Conservation (phyloP, 2,113 vertebrate genomes). For the Chaetodon trifascialis region DNA sequence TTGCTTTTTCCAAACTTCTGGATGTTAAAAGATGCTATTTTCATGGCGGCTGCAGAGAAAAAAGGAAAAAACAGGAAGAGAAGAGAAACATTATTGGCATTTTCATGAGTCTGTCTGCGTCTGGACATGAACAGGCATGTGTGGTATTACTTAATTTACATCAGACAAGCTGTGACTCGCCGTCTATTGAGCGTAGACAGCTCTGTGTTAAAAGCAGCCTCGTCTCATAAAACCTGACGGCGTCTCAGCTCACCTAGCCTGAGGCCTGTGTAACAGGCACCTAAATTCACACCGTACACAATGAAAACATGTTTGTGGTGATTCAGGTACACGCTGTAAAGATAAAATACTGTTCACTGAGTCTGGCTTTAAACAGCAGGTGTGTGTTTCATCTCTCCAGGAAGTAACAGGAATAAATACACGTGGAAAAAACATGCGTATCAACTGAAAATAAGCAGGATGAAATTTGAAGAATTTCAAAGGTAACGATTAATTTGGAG, state of each 20-base stretch:
- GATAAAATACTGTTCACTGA: not conserved
- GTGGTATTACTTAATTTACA: not conserved
- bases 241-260: not conserved
- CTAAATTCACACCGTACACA: not conserved
- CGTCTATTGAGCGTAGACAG: not conserved
- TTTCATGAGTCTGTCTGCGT: not conserved
- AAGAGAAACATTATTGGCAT: not conserved
- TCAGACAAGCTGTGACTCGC: not conserved
- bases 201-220: no score
- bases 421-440: not conserved
- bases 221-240: not conserved
- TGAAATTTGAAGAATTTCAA: not conserved
- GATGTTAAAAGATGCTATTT: slow-evolving; percentile 81
- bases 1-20: slow-evolving; percentile 79
- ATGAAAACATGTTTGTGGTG: not conserved
- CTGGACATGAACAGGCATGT: not conserved
- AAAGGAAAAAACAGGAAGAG: not conserved
- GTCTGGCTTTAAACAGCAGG: not conserved
- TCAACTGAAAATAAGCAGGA: not conserved
- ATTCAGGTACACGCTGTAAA: not conserved
- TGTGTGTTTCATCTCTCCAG: not conserved
- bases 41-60: slow-evolving; percentile 70
- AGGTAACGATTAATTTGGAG: no score
- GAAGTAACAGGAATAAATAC: no score
- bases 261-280: not conserved